Percentiles rank a stretch among this genome's conserved stretches.
Conservation (phyloP, 2,797 vertebrate species). For the Neostethus bicornis region DNA sequence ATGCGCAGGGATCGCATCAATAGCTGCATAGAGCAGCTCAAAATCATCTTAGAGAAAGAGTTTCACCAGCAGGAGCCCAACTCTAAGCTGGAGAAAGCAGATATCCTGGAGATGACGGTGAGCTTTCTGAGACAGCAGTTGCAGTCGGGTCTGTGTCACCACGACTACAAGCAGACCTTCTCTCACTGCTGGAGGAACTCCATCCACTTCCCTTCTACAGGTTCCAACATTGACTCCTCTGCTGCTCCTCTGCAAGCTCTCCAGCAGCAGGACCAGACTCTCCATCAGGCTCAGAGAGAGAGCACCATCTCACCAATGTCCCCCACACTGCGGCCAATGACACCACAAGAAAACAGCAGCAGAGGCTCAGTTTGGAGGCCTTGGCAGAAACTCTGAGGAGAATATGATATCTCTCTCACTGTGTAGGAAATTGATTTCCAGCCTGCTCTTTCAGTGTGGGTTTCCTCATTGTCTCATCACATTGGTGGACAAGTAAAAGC, state of each 20-base stretch:
- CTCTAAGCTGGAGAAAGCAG: slow-evolving; percentile 84
- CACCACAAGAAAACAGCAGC: slow-evolving; percentile 54
- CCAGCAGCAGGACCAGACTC: slow-evolving; percentile 59
- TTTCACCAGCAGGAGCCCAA: slow-evolving; percentile 79
- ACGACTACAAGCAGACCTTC: slow-evolving; percentile 66
- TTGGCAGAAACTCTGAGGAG: slow-evolving; percentile 78
- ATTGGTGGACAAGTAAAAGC: slow-evolving; percentile 75
- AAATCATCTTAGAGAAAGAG: slow-evolving; percentile 81
- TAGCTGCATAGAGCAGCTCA: slow-evolving; percentile 85
- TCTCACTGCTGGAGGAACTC: slow-evolving; percentile 76
- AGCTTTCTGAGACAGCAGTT: slow-evolving; percentile 81
- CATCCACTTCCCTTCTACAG: slow-evolving; percentile 67
- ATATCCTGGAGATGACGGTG: slow-evolving; percentile 85
- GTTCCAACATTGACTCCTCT: slow-evolving; percentile 57
- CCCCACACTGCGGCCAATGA: slow-evolving; percentile 40
- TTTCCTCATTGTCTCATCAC: slow-evolving; percentile 70
- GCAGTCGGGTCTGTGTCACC: slow-evolving; percentile 54
- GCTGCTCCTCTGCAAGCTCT: slow-evolving; percentile 65
- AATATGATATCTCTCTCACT: slow-evolving; percentile 50
- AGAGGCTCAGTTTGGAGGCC: slow-evolving; percentile 77
- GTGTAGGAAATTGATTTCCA: slow-evolving; percentile 78
- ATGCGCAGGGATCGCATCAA: slow-evolving; percentile 83
- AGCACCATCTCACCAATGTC: slow-evolving; percentile 37
- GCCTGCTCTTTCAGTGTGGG: slow-evolving; percentile 43
- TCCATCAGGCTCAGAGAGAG: slow-evolving; percentile 52